Evolutionary conservation across 2,888 invertebrate genomes (phyloP), one percentile per base, ranked within the genome.

Genomic region (Epistrophe eligans): DNA sequence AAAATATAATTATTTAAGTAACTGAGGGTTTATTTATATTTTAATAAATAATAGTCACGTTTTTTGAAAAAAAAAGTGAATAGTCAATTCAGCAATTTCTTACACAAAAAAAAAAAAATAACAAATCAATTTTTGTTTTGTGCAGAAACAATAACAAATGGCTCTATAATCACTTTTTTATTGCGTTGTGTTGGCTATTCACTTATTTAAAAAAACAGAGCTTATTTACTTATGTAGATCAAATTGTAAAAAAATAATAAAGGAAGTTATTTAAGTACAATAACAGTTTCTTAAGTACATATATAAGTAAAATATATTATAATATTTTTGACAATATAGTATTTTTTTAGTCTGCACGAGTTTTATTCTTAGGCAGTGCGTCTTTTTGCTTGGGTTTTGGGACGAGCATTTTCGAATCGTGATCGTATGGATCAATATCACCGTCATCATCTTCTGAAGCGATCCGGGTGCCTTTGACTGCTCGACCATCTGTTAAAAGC

Each of bases 381-480:
- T 66, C 52, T 58, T 55, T 72, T 66, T 71, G 50, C 15, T 6
- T 32, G 19, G 11, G n/a, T 71, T 77, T 74, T 19, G 79, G 62
- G 38, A 79, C 72, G 15, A 84, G 76, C 40, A 76, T 73, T 17
- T 88, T 88, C 11, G 76, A 67, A 15, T 88, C 88, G 17, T 88
- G 88, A 40, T 88, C 88, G 13, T 67, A 50, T 13, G 84, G 88
- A 62, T 84, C 88, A 50, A 84, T 84, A 35, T 87, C 87, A 48
- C 60, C 79, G 38, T 84, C 79, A 45, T 85, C 85, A 24, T 87
- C 87, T 66, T 87, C 87, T 72, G 72, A 83, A 55, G 48, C 55
- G 19, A 45, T 40, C n/a, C 60, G 79, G 4, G 13, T 15, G 19
- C 32, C 38, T 13, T 32, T 57, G 9, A 43, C 24, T 48, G 76